A percentile compares a stretch with the other conserved stretches of the same genome.
phyloP scores from a whole-genome alignment of 2,888 invertebrate genomes.

The Ischnura elegans region DNA sequence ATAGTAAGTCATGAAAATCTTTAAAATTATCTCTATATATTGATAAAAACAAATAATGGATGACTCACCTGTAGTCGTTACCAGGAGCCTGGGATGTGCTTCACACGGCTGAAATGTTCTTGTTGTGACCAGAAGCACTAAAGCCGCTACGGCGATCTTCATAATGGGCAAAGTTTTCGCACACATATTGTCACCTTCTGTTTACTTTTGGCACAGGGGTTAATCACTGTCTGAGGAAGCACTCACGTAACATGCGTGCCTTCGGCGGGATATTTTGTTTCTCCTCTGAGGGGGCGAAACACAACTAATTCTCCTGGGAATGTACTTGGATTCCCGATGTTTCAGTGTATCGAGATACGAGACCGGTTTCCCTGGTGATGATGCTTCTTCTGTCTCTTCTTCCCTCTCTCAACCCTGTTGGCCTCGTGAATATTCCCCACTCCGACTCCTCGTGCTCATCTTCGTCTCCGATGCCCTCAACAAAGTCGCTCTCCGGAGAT shows the following conservation, averaged over 20 bases:
- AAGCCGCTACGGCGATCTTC: constrained; percentile 48
- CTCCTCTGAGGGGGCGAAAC: background rate
- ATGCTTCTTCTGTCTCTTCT: background rate
- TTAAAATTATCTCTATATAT: background rate
- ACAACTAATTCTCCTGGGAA: background rate
- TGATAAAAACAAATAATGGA: background rate
- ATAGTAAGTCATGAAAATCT: too few relatives aligned
- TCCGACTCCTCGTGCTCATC: constrained; percentile 25
- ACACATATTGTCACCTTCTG: constrained; percentile 43
- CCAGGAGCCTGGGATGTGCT: constrained; percentile 50
- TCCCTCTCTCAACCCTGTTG: constrained; percentile 28
- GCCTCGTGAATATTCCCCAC: constrained; percentile 10
- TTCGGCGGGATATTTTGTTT: background rate
- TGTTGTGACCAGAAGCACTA: constrained; percentile 37
- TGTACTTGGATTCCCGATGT: too few relatives aligned
- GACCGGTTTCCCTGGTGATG: background rate
- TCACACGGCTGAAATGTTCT: background rate
- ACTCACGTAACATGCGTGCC: background rate
- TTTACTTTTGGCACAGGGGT: background rate
- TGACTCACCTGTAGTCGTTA: constrained; percentile 3
- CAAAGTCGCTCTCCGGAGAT: background rate
- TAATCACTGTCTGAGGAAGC: background rate
- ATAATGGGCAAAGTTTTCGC: constrained; percentile 17
- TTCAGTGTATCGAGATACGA: background rate
- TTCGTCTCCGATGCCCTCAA: background rate